Percentiles rank a stretch among this genome's conserved stretches.
Evolutionary conservation across 2,888 invertebrate genomes (phyloP).

Genomic region (Epirrhoe alternata): DNA sequence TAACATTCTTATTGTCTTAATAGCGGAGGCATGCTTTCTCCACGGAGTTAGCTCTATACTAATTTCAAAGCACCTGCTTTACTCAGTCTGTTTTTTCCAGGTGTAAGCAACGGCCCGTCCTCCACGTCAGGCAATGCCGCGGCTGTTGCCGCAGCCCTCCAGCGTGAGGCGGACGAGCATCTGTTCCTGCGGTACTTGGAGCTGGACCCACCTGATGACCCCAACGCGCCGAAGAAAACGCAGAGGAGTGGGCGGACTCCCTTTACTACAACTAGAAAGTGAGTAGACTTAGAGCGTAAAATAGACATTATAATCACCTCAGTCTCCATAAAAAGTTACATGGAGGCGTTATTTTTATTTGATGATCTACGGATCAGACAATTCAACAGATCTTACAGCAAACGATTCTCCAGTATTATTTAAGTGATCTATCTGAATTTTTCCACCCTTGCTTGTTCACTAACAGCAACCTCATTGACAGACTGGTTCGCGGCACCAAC

Average conservation of each 20-base stretch:
- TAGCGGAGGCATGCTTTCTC: no score
- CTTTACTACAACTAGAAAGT: conserved; percentile 91
- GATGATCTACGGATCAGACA: no score
- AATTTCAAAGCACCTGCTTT: no score
- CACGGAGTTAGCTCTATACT: no score
- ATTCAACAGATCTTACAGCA: no score
- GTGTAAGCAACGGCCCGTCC: conserved; percentile 73
- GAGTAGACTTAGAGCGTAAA: conserved; percentile 45
- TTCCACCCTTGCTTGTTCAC: neutral
- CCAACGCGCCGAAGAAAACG: conserved; percentile 81
- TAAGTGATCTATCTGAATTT: no score
- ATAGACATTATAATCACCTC: neutral
- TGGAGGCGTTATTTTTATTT: no score
- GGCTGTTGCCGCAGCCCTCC: conserved; percentile 83
- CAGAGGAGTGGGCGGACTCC: conserved; percentile 90
- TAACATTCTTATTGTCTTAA: no score
- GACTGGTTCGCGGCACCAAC: conserved; percentile 78
- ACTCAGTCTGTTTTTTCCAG: conserved; percentile 47
- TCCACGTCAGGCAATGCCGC: conserved; percentile 77
- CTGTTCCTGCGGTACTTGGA: conserved; percentile 91
- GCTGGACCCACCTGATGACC: conserved; percentile 91
- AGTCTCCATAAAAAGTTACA: no score
- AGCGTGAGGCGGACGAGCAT: conserved; percentile 89
- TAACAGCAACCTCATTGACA: conserved; percentile 39
- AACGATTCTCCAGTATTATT: no score